A percentile compares a stretch with the other conserved stretches of the same genome.
Evolutionary conservation across 2,113 vertebrate genomes (phyloP).

Genomic region (Orycteropus afer): DNA sequence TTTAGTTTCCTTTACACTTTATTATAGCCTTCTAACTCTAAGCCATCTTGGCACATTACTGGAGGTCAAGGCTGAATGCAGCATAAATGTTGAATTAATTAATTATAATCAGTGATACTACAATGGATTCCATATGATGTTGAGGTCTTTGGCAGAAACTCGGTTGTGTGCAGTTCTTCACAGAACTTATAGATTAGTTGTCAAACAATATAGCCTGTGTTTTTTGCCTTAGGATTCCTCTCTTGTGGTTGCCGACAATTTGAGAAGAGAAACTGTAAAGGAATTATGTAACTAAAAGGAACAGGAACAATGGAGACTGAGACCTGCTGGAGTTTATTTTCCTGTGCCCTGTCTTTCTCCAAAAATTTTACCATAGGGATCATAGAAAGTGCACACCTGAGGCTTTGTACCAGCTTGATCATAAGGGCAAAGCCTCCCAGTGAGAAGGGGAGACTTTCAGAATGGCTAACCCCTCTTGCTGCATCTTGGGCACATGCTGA

Average conservation of each 20-base stretch:
- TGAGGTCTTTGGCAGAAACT: constrained; percentile 70
- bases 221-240: background rate
- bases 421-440: constrained; percentile 33
- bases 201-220: constrained; percentile 75
- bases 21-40: constrained; percentile 53
- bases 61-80: constrained; percentile 48
- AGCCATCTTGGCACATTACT: constrained; percentile 58
- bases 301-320: constrained; percentile 47
- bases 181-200: constrained; percentile 69
- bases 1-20: constrained; percentile 41
- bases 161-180: constrained; percentile 69
- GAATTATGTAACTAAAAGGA: background rate
- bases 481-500: constrained; percentile 59
- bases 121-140: constrained; percentile 71
- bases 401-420: background rate
- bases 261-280: background rate
- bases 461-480: constrained; percentile 40
- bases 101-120: constrained; percentile 75
- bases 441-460: constrained; percentile 29
- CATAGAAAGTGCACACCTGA: background rate
- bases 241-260: constrained; percentile 32
- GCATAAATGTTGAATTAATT: constrained; percentile 78
- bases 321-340: constrained; percentile 49
- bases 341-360: background rate
- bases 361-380: constrained; percentile 30